These are phyloP conservation scores for Saimiri boliviensis DNA, from an alignment of 2,113 vertebrate genomes.

Conservation along the genomic window DNA sequence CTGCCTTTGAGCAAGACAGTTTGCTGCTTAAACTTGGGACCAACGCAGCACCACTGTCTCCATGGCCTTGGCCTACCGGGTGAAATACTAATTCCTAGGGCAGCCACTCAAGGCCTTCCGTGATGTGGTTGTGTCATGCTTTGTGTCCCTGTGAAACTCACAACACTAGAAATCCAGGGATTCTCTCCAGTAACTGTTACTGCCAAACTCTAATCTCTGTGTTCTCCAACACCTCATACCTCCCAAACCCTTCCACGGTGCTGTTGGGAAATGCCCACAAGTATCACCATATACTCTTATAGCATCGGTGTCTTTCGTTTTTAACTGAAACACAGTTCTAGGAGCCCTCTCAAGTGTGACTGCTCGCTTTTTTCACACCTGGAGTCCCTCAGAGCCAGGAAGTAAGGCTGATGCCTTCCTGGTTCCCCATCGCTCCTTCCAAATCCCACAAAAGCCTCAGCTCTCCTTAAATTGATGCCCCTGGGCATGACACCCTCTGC, in stretches of 20 bases:
- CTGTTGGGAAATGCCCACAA: not conserved
- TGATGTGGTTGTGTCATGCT: not conserved
- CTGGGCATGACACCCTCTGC: not conserved
- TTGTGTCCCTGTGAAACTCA: not conserved
- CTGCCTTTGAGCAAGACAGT: not conserved
- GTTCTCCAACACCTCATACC: not conserved
- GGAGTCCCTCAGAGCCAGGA: not conserved
- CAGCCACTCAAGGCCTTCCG: not conserved
- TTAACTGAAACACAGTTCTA: not conserved
- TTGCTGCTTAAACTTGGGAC: not conserved
- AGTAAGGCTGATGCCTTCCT: not conserved
- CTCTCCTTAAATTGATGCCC: not conserved
- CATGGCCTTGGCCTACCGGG: not conserved
- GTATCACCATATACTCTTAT: not conserved
- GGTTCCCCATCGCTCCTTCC: not conserved
- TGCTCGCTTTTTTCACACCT: not conserved
- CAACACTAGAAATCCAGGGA: not conserved
- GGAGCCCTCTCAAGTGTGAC: too few species aligned
- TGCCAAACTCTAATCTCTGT: not conserved
- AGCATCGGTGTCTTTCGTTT: not conserved
- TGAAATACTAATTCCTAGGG: not conserved
- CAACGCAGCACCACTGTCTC: not conserved
- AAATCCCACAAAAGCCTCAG: not conserved
- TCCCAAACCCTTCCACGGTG: not conserved
- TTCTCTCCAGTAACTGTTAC: not conserved